Evolutionary conservation across 2,797 vertebrate species (phyloP), one percentile per base, ranked within the genome.

Genomic region (Gymnopithys bicolor): DNA sequence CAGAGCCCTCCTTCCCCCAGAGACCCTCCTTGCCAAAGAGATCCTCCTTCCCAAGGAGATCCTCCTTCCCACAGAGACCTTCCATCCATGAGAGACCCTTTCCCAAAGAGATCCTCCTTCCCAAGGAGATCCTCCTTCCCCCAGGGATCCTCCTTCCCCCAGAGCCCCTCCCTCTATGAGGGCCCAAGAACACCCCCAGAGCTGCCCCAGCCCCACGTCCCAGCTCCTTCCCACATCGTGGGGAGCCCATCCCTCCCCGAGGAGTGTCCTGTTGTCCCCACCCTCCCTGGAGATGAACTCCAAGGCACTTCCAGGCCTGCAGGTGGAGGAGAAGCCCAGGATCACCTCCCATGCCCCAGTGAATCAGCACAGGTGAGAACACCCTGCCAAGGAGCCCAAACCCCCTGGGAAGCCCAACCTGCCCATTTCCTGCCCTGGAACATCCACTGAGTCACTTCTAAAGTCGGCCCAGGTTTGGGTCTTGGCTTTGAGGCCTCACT

Each of bases 1-100:
- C 25, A 18, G 7, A 3, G n/a, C 15, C 30, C 88, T 68, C 70
- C 63, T 53, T 32, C 70, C 2, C 1, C 0, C 6, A 2, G 63
- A 64, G 63, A 64, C 76, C 35, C 56, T 62, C 33, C 33, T 46
- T 13, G 41, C 32, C 4, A 3, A 37, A 95, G 76, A 83, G 86
- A 90, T 52, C 85, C 83, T 68, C 71, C 64, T 49, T n/a, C 63
- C 2, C 37, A 10, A 33, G 33, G 37, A 37, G 37, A 37, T 11
- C 37, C 37, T 37, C 37, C 73, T 56, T 25, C 77, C 3, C 3
- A 0, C 7, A 93, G 32, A 51, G 39, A 41, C 6, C 39, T 14
- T 41, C 39, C 39, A 14, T 16, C 39, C 15, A 10, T 15, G 39
- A 41, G 39, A 51, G 60, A 60, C 64, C n/a, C 37, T 78, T 46